Evolutionary conservation across 2,888 invertebrate species (phyloP), one percentile per base, ranked within the genome.

Genomic region (Suillia variegata): DNA sequence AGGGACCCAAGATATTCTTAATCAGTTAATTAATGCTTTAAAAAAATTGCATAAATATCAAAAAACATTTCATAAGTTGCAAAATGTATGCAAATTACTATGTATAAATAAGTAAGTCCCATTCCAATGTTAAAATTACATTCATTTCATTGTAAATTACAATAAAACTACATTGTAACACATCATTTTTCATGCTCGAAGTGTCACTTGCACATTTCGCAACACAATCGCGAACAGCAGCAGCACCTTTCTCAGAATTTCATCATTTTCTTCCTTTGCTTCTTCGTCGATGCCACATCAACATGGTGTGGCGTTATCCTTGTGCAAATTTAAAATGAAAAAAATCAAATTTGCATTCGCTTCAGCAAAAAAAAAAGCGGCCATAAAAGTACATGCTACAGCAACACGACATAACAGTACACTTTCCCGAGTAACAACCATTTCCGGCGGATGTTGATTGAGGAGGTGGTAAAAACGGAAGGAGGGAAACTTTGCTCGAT

Each of bases 401-500:
- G 13, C 50, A 61, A 54, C 31, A 42, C 26, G 47, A 52, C 52
- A 56, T 48, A 57, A 47, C 21, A 58, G 50, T 4, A 52, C 52
- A 52, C 52, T 33, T 18, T 17, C 33, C 6, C 33, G 20, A 45
- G 15, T 22, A 21, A 20, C 59, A 62, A 55, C 47, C 62, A 61
- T 64, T 61, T 50, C 58, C 66, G 62, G 57, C 66, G 68, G 63
- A 64, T 63, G 65, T 57, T 61, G 62, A 54, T 53, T 60, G 56
- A 66, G 58, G 50, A 58, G 62, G 59, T 66, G 70, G 55, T 66
- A 66, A 62, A 66, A 72, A 72, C 70, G n/a, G n/a, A n/a, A n/a
- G n/a, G n/a, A n/a, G n/a, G n/a, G n/a, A n/a, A n/a, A n/a, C 38
- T 4, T 38, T 38, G 10, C 6, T n/a, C n/a, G n/a, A n/a, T 6